A percentile compares a stretch with the other conserved stretches of the same genome.
phyloP scores from a whole-genome alignment of 2,888 invertebrate species.

The Criorhina ranunculi region DNA sequence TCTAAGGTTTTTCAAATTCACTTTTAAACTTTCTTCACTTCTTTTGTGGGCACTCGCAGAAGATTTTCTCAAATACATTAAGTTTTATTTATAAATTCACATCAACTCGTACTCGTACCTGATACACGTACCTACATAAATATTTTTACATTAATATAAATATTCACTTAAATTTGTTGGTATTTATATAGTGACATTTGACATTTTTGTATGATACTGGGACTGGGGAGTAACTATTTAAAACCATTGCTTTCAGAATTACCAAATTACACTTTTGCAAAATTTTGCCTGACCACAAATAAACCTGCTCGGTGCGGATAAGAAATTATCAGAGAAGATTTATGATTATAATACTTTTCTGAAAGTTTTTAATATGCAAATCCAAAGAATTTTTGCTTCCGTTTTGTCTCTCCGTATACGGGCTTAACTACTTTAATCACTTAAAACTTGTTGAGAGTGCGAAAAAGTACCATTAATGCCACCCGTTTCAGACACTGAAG shows the following conservation, averaged over 20 bases:
- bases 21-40: too few relatives aligned
- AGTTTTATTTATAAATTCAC: too few relatives aligned
- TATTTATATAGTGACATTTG: too few relatives aligned
- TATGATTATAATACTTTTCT: slow-evolving; percentile 72
- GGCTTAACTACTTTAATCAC: slow-evolving; percentile 74
- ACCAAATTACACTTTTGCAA: slow-evolving; percentile 46
- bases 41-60: too few relatives aligned
- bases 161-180: too few relatives aligned
- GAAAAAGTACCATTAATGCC: slow-evolving; percentile 57
- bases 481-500: slow-evolving; percentile 48
- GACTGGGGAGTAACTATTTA: too few relatives aligned
- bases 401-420: slow-evolving; percentile 73
- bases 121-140: too few relatives aligned
- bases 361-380: slow-evolving; percentile 70
- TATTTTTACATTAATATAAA: too few relatives aligned
- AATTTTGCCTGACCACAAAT: slow-evolving; percentile 60
- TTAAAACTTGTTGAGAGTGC: slow-evolving; percentile 67
- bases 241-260: slow-evolving; percentile 46
- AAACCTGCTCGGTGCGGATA: slow-evolving; percentile 56
- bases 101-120: too few relatives aligned
- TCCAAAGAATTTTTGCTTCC: slow-evolving; percentile 63
- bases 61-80: too few relatives aligned
- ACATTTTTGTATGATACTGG: too few relatives aligned
- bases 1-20: too few relatives aligned
- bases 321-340: slow-evolving; percentile 57